Percentiles rank a stretch among this genome's conserved stretches.
Conservation (phyloP, 2,888 invertebrate genomes). For the Cheilosia vernalis region DNA sequence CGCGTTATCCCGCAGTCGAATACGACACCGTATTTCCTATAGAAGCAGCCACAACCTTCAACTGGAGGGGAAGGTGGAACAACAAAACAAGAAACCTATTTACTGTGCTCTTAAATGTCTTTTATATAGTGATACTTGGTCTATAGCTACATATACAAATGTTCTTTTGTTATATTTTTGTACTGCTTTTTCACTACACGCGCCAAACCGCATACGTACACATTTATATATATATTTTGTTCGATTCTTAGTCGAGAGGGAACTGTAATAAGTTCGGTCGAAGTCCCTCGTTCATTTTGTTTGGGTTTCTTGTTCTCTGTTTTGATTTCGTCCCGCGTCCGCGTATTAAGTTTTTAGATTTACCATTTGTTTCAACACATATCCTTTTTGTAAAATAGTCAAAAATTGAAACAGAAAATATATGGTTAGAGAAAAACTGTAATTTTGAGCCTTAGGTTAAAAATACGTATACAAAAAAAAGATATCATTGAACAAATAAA, state of each 20-base stretch:
- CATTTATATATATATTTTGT: not conserved
- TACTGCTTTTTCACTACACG: slow-evolving; percentile 33
- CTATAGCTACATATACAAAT: slow-evolving; percentile 55
- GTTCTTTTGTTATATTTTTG: slow-evolving; percentile 52
- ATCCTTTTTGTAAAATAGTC: slow-evolving; percentile 40
- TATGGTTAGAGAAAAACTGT: slow-evolving; percentile 28
- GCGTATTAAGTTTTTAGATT: slow-evolving; percentile 13
- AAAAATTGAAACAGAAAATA: not conserved
- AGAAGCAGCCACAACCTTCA: slow-evolving; percentile 77
- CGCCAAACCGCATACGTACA: not conserved
- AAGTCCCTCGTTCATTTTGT: slow-evolving; percentile 4
- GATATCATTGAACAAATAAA: slow-evolving; percentile 45
- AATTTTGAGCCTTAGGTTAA: slow-evolving; percentile 47
- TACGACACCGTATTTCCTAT: slow-evolving; percentile 98
- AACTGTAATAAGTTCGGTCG: not conserved
- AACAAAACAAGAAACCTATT: slow-evolving; percentile 42
- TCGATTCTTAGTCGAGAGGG: not conserved
- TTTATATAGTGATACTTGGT: slow-evolving; percentile 56
- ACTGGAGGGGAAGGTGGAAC: not conserved
- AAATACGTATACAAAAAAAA: slow-evolving; percentile 36
- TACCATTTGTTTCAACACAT: slow-evolving; percentile 27
- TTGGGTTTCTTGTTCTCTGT: not conserved
- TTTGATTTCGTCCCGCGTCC: not conserved
- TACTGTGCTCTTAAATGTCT: slow-evolving; percentile 57
- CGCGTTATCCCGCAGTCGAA: slow-evolving; percentile 96